Conservation (phyloP, 2,113 vertebrate species). For the Channa argus region DNA sequence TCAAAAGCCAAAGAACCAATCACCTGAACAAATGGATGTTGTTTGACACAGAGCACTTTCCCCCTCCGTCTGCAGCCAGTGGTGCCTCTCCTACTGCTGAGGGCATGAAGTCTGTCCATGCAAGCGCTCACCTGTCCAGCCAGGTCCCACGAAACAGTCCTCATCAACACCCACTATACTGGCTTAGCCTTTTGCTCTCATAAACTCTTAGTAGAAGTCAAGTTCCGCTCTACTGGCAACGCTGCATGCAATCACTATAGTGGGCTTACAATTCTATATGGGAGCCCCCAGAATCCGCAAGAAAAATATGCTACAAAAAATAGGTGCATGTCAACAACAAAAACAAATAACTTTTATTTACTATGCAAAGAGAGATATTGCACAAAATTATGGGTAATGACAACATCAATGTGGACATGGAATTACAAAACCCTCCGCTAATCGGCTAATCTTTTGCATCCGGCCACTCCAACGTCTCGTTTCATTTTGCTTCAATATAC, state of each 20-base stretch:
- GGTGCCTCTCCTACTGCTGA: conserved; percentile 73
- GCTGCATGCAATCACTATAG: conserved; percentile 91
- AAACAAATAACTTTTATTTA: conserved; percentile 90
- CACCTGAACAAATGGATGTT: conserved; percentile 79
- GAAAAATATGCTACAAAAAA: conserved; percentile 86
- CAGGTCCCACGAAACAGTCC: conserved; percentile 71
- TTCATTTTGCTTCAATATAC: conserved; percentile 73
- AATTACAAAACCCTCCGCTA: conserved; percentile 65
- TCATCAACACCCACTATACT: conserved; percentile 77
- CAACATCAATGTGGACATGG: conserved; percentile 69
- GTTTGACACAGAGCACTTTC: conserved; percentile 80
- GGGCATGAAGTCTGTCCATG: conserved; percentile 62
- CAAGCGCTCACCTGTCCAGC: conserved; percentile 63
- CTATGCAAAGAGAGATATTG: conserved; percentile 97
- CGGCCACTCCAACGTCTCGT: conserved; percentile 71
- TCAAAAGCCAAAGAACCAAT: conserved; percentile 83
- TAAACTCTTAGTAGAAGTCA: conserved; percentile 79
- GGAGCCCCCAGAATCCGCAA: conserved; percentile 81
- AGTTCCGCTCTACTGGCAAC: conserved; percentile 80
- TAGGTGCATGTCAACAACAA: conserved; percentile 91
- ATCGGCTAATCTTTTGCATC: conserved; percentile 76
- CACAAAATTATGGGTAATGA: conserved; percentile 88
- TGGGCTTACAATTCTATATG: conserved; percentile 85
- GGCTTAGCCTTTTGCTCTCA: conserved; percentile 77
- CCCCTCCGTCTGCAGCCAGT: conserved; percentile 77